Conservation (phyloP, 2,888 invertebrate genomes). For the Bursaphelenchus okinawaensis region DNA sequence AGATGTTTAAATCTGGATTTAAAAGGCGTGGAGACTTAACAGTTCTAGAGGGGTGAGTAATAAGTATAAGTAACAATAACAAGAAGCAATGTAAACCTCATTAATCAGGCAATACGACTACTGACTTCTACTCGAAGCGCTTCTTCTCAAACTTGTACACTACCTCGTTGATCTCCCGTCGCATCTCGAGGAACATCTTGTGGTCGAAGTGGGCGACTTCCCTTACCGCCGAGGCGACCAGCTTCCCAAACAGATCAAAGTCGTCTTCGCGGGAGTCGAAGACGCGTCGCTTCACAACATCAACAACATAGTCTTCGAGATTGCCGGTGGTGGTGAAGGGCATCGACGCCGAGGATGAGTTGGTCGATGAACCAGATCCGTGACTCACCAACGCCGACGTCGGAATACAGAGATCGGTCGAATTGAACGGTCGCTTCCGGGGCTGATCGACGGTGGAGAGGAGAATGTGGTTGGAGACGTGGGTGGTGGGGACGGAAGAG, state of each 20-base stretch:
- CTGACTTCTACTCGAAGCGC: too few species aligned
- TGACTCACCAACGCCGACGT: background rate
- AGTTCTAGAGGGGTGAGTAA: too few species aligned
- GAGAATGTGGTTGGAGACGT: background rate
- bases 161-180: background rate
- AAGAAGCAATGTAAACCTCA: too few species aligned
- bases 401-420: background rate
- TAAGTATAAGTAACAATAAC: too few species aligned
- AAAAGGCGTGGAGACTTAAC: too few species aligned
- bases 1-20: too few species aligned
- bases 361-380: background rate
- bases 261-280: conserved; percentile 3
- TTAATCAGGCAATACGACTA: too few species aligned
- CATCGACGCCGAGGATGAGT: background rate
- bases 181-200: background rate
- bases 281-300: conserved; percentile 6
- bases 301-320: conserved; percentile 6
- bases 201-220: background rate
- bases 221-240: background rate
- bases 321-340: background rate
- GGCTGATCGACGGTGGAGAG: background rate
- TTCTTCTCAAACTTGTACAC: conserved; percentile 1
- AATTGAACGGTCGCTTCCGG: background rate
- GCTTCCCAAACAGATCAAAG: background rate
- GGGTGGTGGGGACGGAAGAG: background rate